These are phyloP conservation scores for Cladopsammia gracilis DNA, from an alignment of 64 coral and sea anemone genomes.

Conservation along the genomic window DNA sequence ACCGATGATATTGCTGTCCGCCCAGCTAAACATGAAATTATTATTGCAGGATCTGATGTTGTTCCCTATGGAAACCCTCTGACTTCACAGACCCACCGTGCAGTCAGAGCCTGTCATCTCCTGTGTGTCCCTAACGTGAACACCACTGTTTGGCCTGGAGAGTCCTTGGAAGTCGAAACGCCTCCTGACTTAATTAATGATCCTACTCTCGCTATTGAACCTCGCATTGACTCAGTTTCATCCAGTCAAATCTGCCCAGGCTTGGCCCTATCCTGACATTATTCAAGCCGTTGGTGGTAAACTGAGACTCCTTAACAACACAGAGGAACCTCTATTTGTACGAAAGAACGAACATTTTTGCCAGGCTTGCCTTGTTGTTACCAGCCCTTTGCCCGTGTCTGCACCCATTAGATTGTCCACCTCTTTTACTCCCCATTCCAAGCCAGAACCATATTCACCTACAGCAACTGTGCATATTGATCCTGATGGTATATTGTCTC, in stretches of 20 bases:
- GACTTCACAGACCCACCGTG: neutral
- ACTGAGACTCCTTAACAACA: constrained; percentile 28
- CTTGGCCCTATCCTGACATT: constrained; percentile 63
- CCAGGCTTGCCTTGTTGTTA: constrained; percentile 18
- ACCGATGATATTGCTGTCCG: constrained; percentile 58
- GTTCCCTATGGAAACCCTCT: neutral
- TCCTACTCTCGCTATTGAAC: constrained; percentile 32
- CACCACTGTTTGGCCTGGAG: constrained; percentile 56
- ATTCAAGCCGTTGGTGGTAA: constrained; percentile 49
- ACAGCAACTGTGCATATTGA: neutral
- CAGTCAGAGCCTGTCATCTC: constrained; percentile 18
- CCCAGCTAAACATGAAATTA: constrained; percentile 47
- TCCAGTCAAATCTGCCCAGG: constrained; percentile 24
- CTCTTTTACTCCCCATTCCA: neutral
- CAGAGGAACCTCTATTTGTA: constrained; percentile 16
- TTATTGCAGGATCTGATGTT: constrained; percentile 23
- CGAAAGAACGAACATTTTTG: constrained; percentile 60
- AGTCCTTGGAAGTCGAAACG: constrained; percentile 56
- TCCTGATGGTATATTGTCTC: constrained; percentile 7
- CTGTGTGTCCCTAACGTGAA: constrained; percentile 22
- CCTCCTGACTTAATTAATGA: constrained; percentile 31
- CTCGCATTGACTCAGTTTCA: constrained; percentile 23
- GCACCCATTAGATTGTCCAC: neutral
- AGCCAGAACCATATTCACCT: neutral
- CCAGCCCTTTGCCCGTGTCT: neutral